Percentiles rank a stretch among this genome's conserved stretches.
Evolutionary conservation across 2,113 vertebrate genomes (phyloP).

Genomic region (Bufo gargarizans): DNA sequence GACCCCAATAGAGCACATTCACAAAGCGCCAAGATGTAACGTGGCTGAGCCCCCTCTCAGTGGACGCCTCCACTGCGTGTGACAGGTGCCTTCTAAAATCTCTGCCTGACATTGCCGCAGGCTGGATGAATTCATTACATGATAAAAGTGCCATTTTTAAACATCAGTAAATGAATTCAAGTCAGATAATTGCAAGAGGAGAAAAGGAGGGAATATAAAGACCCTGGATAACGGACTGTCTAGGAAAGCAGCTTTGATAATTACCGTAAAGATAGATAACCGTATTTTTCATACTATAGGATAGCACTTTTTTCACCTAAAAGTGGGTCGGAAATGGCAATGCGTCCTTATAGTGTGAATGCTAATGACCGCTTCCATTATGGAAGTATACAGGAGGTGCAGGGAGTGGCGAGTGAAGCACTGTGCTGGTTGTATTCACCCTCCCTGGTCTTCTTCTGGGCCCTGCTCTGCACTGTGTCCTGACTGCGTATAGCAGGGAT

Average conservation of each 20-base stretch:
- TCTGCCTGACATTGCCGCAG: slow-evolving; percentile 17
- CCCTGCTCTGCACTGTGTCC: too few species aligned
- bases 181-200: slow-evolving; percentile 14
- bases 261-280: neutral
- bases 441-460: too few species aligned
- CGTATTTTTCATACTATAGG: neutral
- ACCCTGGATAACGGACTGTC: neutral
- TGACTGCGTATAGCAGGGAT: too few species aligned
- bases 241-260: neutral
- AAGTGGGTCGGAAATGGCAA: neutral
- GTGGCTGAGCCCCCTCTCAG: neutral
- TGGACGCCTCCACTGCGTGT: neutral
- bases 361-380: too few species aligned
- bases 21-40: neutral
- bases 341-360: too few species aligned
- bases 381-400: too few species aligned
- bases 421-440: too few species aligned
- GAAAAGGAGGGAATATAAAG: neutral
- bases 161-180: slow-evolving; percentile 13
- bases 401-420: too few species aligned
- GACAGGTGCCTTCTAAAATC: slow-evolving; percentile 2
- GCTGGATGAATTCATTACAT: slow-evolving; percentile 2
- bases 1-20: neutral
- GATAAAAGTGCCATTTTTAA: slow-evolving; percentile 1
- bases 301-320: neutral